phyloP scores from a whole-genome alignment of 2,113 vertebrate genomes.

The Aegotheles bennettii region DNA sequence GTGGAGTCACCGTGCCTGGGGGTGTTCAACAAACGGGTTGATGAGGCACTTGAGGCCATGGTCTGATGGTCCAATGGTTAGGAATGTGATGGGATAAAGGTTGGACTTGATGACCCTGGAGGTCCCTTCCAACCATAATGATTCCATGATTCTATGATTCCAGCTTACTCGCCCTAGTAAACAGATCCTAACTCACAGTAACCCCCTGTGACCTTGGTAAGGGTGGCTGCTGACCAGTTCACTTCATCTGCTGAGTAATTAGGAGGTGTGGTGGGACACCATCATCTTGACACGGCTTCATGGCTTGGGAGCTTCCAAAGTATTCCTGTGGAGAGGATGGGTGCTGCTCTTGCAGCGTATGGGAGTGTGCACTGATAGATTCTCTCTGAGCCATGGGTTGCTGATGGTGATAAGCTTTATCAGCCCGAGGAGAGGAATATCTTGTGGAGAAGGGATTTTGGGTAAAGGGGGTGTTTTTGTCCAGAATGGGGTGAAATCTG shows the following conservation, averaged over 20 bases:
- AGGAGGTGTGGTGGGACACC: accelerated
- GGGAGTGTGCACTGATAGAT: not conserved
- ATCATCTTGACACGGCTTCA: accelerated
- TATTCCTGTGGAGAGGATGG: not conserved
- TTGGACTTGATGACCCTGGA: no score
- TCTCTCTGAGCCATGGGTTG: not conserved
- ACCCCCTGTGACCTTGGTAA: not conserved
- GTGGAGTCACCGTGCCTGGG: no score
- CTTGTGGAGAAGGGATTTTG: not conserved
- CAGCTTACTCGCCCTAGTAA: accelerated
- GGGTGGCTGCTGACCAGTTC: not conserved
- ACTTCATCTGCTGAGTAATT: accelerated
- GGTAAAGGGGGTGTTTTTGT: not conserved
- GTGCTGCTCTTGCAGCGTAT: not conserved
- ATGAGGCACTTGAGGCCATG: no score
- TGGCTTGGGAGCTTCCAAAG: not conserved
- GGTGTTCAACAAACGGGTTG: no score
- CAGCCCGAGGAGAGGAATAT: not conserved
- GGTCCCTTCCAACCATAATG: no score
- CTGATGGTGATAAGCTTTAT: not conserved
- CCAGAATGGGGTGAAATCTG: not conserved
- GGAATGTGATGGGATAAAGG: no score
- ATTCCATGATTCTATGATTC: no score
- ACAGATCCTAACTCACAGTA: no score
- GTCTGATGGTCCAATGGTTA: no score